A percentile compares a stretch with the other conserved stretches of the same genome.
phyloP scores from a whole-genome alignment of 1,140 invertebrate species.

The Pogonognathellus flavescens region DNA sequence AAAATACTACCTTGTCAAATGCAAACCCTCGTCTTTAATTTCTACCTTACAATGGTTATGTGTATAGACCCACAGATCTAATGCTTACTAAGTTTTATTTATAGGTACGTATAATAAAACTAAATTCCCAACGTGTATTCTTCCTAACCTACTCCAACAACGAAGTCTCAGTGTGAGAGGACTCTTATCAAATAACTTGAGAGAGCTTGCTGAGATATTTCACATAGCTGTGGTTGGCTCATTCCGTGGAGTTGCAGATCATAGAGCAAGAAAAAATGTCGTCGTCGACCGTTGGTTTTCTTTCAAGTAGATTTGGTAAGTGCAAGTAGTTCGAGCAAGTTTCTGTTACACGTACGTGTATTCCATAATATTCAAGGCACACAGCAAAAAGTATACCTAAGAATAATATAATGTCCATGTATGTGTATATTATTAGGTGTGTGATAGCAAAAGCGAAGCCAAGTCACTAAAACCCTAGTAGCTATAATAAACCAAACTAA shows the following conservation, averaged over 20 bases:
- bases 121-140: slow-evolving; percentile 7
- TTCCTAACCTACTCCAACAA: slow-evolving; percentile 34
- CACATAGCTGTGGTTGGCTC: slow-evolving; percentile 32
- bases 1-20: neutral
- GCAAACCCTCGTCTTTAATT: slow-evolving; percentile 19
- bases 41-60: slow-evolving; percentile 5
- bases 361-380: neutral
- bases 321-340: slow-evolving; percentile 27
- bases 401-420: neutral
- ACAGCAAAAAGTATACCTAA: neutral
- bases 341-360: neutral
- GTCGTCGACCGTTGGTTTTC: slow-evolving; percentile 41
- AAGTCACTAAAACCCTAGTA: neutral
- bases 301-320: slow-evolving; percentile 35
- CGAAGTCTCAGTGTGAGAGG: slow-evolving; percentile 28
- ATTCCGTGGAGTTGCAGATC: slow-evolving; percentile 2
- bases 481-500: neutral
- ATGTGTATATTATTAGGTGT: neutral
- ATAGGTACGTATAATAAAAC: neutral
- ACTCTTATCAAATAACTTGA: slow-evolving; percentile 45
- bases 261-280: slow-evolving; percentile 41
- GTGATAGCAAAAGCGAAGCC: neutral
- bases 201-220: slow-evolving; percentile 42
- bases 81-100: neutral
- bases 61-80: neutral